Conservation (phyloP, 2,888 invertebrate species). For the Troilus luridus region DNA sequence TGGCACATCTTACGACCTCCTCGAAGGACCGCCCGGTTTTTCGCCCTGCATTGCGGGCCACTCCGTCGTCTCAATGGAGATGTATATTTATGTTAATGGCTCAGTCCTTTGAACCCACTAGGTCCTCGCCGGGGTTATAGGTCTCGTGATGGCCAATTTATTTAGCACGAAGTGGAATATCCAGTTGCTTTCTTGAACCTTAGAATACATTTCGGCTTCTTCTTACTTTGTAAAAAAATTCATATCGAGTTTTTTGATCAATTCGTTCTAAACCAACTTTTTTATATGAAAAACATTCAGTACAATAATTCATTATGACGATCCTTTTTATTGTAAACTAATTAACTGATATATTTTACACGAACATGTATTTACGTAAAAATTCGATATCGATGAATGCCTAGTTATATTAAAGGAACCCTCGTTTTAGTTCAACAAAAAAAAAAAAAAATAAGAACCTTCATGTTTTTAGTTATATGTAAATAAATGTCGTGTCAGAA, state of each 20-base stretch:
- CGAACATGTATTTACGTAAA: background rate
- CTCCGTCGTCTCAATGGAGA: background rate
- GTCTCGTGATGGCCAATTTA: background rate
- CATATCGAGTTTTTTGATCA: background rate
- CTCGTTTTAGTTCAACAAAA: background rate
- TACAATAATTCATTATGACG: too few relatives aligned
- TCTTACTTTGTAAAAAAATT: too few relatives aligned
- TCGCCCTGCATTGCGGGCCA: constrained; percentile 45
- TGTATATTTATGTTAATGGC: constrained; percentile 7
- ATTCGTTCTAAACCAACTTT: too few relatives aligned
- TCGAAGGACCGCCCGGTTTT: background rate
- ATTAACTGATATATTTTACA: background rate
- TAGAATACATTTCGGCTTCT: too few relatives aligned
- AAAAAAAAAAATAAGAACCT: background rate
- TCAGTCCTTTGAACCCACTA: background rate
- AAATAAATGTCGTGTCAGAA: background rate
- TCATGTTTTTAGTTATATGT: background rate
- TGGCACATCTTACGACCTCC: background rate
- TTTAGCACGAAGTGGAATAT: background rate
- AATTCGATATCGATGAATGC: too few relatives aligned
- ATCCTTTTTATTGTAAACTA: too few relatives aligned
- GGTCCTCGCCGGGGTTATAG: background rate
- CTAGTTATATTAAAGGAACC: background rate
- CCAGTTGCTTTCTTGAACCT: background rate
- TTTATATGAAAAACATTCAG: too few relatives aligned